Base-by-base conservation (phyloP, 2,888 invertebrate species). In the Drosophila lacicola region DNA sequence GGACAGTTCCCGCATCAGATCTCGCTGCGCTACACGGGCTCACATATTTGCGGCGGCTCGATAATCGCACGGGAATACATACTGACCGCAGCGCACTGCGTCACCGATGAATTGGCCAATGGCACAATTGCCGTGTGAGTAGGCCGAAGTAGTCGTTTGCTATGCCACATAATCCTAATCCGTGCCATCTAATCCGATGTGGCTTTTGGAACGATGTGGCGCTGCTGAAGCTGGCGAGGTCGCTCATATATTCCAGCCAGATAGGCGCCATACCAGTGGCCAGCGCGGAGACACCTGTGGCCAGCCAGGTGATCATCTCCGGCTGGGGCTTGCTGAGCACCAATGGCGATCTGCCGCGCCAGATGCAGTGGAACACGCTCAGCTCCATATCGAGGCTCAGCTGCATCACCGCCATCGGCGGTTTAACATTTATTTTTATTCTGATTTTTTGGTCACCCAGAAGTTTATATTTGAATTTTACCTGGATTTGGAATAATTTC, bases 381-480 rank as follows among this genome's bases (percentile, higher is more conserved):
- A 64, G 55, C 11, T 54, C 87, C 2, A 66, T 90, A 10, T 80
- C 86, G 0, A 78, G 71, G 17, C 13, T 17, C 1, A 56, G 65
- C 9, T 90, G 89, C 37, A 42, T 19, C 2, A 39, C 54, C 2
- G 25, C 58, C 37, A 85, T 84, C 29, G 61, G 64, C 2, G 67
- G n/a, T n/a, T n/a, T n/a, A n/a, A n/a, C n/a, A n/a, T n/a, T n/a
- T n/a, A n/a, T n/a, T n/a, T n/a, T 93, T 96, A 94, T 96, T 97
- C 93, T 97, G 96, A 95, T 97, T 97, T 93, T 97, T 97, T 94
- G 96, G 96, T 0, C 96, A 97, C 61, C 96, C 96, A 10, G 96
- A 97, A 95, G 96, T 97, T 72, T 97, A 97, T 93, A 96, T 96
- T 95, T 68, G 63, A 67, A 74, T 74, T 68, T 55, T 73, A 56